A percentile compares a stretch with the other conserved stretches of the same genome.
These are phyloP conservation scores for Corvus cornix DNA, from an alignment of 2,113 vertebrate species.

Conservation along the genomic window DNA sequence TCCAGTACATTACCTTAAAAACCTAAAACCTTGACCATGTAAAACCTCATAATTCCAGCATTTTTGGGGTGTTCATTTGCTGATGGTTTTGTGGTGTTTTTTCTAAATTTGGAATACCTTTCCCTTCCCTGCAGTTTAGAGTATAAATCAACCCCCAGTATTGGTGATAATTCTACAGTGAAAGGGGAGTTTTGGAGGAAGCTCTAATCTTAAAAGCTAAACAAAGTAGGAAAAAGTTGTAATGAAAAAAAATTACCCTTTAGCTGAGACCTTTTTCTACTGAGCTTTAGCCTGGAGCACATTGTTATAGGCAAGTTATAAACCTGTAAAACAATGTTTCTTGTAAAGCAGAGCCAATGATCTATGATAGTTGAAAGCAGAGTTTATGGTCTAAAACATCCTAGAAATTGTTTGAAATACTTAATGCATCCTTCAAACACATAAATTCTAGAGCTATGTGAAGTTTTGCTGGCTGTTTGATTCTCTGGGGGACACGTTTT, in stretches of 20 bases:
- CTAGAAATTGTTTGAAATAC: constrained; percentile 53
- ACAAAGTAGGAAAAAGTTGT: not conserved
- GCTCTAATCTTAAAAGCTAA: not conserved
- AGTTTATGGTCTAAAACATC: constrained; percentile 44
- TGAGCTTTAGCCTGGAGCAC: constrained; percentile 19
- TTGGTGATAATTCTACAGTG: not conserved
- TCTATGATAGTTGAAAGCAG: constrained; percentile 43
- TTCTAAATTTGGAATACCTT: not conserved
- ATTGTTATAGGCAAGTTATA: constrained; percentile 46
- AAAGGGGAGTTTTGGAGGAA: not conserved
- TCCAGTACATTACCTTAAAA: not conserved
- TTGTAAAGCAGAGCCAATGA: constrained; percentile 38
- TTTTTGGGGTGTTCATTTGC: not conserved
- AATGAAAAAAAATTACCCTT: constrained; percentile 1
- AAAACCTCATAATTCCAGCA: not conserved
- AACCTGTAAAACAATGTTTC: constrained; percentile 51
- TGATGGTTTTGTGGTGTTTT: not conserved
- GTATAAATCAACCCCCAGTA: not conserved
- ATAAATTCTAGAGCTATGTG: constrained; percentile 10
- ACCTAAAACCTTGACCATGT: not conserved
- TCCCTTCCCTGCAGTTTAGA: not conserved
- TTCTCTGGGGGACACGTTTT: not conserved
- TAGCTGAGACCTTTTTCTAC: constrained; percentile 3
- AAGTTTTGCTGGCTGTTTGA: not conserved
- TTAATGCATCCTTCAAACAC: constrained; percentile 33